These are phyloP conservation scores for Leucania comma DNA, from an alignment of 2,888 invertebrate species.

Conservation along the genomic window DNA sequence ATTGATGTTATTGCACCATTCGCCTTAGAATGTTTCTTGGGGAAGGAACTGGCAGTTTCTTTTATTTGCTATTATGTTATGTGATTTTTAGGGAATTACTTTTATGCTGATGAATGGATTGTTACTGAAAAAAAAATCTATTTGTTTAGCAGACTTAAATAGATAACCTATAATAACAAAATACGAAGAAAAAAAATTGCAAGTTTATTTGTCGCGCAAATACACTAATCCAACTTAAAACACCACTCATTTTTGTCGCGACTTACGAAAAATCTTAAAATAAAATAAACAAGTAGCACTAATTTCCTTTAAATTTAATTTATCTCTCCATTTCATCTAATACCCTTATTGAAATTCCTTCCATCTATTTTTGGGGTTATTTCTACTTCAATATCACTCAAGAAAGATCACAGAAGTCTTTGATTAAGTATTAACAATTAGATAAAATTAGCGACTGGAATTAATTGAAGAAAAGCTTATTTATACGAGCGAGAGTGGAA, in stretches of 20 bases:
- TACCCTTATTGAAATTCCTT: constrained; percentile 19
- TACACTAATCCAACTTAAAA: background rate
- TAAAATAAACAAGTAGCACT: constrained; percentile 3
- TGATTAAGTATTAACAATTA: constrained; percentile 48
- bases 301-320: background rate
- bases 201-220: background rate
- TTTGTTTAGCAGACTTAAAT: background rate
- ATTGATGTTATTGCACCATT: constrained; percentile 54
- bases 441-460: constrained; percentile 31
- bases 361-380: constrained; percentile 19
- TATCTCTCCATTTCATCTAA: constrained; percentile 17
- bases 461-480: constrained; percentile 39
- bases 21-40: constrained; percentile 15
- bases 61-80: constrained; percentile 4
- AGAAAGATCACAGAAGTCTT: constrained; percentile 42
- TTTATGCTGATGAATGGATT: background rate
- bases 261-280: background rate
- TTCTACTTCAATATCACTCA: constrained; percentile 27
- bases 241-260: background rate
- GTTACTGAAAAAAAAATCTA: background rate
- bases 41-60: constrained; percentile 18
- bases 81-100: background rate
- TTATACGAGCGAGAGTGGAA: constrained; percentile 16
- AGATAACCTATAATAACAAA: background rate
- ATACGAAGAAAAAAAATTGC: background rate